Evolutionary conservation across 2,113 vertebrate genomes (phyloP).

Genomic region (Hippocampus guttulatus): DNA sequence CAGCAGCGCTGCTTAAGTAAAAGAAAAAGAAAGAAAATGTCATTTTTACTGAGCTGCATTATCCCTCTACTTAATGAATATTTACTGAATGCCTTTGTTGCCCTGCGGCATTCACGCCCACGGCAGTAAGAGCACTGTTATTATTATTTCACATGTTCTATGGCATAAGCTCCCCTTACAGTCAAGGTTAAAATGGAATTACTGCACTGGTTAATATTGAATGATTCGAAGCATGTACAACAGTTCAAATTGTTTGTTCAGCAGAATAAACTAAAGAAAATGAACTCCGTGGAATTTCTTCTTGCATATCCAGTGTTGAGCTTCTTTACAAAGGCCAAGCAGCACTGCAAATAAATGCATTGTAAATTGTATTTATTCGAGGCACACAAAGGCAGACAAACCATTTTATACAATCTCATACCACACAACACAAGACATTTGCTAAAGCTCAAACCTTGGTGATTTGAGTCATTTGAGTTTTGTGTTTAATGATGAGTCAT

Average conservation of each 20-base stretch:
- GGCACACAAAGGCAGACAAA: too few species aligned
- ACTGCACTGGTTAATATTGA: not conserved
- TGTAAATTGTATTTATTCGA: too few species aligned
- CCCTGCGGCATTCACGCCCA: not conserved
- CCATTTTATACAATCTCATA: not conserved
- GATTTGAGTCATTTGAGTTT: too few species aligned
- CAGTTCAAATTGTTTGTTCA: not conserved
- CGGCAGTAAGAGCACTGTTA: not conserved
- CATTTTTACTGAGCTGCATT: not conserved
- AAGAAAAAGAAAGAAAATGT: not conserved
- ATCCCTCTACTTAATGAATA: not conserved
- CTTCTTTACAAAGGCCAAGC: not conserved
- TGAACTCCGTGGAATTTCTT: not conserved
- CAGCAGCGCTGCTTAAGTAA: not conserved
- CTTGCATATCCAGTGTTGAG: not conserved
- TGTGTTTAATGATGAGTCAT: too few species aligned
- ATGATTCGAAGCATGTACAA: not conserved
- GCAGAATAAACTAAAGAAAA: not conserved
- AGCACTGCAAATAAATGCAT: not conserved
- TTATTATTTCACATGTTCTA: not conserved
- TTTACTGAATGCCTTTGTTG: constrained; percentile 3
- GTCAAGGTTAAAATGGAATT: not conserved
- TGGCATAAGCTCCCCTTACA: not conserved
- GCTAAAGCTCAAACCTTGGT: too few species aligned
- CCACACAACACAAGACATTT: not conserved